phyloP scores from a whole-genome alignment of 2,797 vertebrate genomes.

The Tinamus major region DNA sequence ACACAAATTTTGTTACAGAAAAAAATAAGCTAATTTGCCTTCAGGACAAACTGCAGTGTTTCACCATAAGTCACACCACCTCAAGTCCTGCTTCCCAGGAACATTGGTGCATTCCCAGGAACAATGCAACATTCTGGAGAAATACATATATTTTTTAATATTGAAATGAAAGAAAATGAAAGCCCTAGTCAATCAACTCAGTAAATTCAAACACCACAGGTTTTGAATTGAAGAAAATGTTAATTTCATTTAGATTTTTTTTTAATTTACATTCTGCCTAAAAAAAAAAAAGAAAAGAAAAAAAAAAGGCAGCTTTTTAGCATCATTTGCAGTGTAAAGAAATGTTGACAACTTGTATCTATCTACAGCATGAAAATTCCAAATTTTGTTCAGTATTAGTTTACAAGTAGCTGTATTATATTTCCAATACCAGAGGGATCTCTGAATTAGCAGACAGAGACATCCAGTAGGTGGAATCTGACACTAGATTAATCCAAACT shows the following conservation, averaged over 20 bases:
- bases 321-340: background rate
- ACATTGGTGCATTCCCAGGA: constrained; percentile 50
- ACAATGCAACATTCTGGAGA: constrained; percentile 50
- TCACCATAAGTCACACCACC: background rate
- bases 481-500: constrained; percentile 53
- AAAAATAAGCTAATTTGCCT: constrained; percentile 42
- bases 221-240: background rate
- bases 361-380: constrained; percentile 57
- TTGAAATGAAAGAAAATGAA: constrained; percentile 20
- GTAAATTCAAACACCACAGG: background rate
- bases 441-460: constrained; percentile 37
- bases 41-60: constrained; percentile 7
- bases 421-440: constrained; percentile 35
- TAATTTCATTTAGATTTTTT: background rate
- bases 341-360: constrained; percentile 36
- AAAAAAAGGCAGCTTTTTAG: background rate
- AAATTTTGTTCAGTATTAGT: constrained; percentile 38
- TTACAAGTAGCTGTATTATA: constrained; percentile 50
- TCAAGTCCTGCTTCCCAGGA: constrained; percentile 30
- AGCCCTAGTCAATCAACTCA: background rate
- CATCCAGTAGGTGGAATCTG: constrained; percentile 56
- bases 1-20: constrained; percentile 14
- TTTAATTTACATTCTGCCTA: background rate
- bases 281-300: no score
- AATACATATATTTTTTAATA: constrained; percentile 38